Evolutionary conservation across 2,113 vertebrate species (phyloP), one percentile per base, ranked within the genome.

Genomic region (Plecturocebus donacophilus): DNA sequence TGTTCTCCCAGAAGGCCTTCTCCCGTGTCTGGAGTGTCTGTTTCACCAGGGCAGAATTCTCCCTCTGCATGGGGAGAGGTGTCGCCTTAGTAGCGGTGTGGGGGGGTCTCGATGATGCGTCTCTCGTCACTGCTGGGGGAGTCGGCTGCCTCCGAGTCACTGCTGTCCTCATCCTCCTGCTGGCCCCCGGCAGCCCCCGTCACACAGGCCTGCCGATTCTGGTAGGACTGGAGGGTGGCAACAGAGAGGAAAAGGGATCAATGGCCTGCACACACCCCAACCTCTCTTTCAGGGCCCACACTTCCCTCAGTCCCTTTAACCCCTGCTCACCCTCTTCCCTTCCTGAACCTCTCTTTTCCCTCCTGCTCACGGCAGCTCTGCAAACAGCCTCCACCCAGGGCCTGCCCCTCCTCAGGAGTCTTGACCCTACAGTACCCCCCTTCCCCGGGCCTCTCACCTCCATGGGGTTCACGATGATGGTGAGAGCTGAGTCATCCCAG

Each of bases 401-500:
- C 68, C 76, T 20, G 5, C 47, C 47, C 64, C 61, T 42, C 23
- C 0, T 23, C 25, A 4, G 47, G n/a, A 47, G 5, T 56, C 92
- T 75, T 14, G 35, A 61, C 94, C n/a, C 80, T 83, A 4, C 14
- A 16, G 61, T 27, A 25, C 16, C 21, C 19, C 49, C 19, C 38
- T 1, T 13, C 23, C 58, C 49, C 21, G 25, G 40, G 42, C 13
- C 77, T 87, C 98, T 99, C 98, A 99, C 99, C 99, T 99, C 99
- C 99, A 99, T 99, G 45, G 99, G 99, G 98, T 99, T 99, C 92
- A 99, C 99, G 0, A 99, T 99, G 96, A 99, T 99, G 96, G 99
- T 99, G 97, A 99, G 99, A 2, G 99, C 99, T 0, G 99, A 99
- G 98, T 99, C 99, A 0, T 99, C 99, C 99, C 99, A 99, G 98